These are phyloP conservation scores for Eretmochelys imbricata DNA, from an alignment of 2,113 vertebrate genomes.

Conservation along the genomic window DNA sequence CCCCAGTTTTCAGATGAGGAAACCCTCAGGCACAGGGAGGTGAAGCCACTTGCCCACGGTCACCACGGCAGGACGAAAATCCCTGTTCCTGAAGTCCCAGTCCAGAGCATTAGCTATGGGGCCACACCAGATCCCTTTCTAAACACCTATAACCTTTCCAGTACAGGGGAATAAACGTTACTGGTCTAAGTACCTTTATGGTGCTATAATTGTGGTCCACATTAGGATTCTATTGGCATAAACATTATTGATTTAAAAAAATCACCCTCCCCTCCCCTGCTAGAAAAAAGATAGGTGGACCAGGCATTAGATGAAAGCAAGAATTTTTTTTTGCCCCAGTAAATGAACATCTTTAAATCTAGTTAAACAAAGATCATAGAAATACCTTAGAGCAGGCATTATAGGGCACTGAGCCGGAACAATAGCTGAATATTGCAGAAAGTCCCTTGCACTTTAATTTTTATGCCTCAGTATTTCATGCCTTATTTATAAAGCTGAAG, in stretches of 20 bases:
- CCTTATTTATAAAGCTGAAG: background rate
- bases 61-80: background rate
- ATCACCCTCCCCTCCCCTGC: background rate
- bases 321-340: background rate
- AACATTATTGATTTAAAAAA: background rate
- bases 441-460: background rate
- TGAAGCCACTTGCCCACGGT: background rate
- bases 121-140: background rate
- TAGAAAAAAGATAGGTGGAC: background rate
- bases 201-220: background rate
- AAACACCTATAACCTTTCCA: background rate
- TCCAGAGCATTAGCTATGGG: background rate
- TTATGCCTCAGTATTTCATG: background rate
- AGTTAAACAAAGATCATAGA: background rate
- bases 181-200: background rate
- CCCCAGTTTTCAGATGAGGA: background rate
- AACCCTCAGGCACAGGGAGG: background rate
- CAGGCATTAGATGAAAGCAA: background rate
- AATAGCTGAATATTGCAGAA: background rate
- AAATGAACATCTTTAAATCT: background rate
- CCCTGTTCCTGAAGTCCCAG: background rate
- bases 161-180: background rate
- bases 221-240: background rate
- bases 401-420: background rate
- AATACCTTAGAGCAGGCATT: background rate